Evolutionary conservation across 2,113 vertebrate genomes (phyloP).

Genomic region (Corythaixoides concolor): DNA sequence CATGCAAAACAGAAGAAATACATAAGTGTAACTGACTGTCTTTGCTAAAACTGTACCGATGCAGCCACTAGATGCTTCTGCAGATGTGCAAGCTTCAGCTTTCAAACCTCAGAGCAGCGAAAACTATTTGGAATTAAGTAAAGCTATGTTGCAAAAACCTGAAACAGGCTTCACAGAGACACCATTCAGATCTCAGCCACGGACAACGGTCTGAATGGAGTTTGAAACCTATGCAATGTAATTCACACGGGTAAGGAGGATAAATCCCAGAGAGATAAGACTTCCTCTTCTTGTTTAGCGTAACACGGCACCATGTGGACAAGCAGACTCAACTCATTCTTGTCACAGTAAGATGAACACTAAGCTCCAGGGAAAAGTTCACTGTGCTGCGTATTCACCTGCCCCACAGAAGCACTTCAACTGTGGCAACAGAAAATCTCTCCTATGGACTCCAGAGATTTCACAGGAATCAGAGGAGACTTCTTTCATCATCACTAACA

Average conservation of each 20-base stretch:
- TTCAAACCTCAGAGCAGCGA: not conserved
- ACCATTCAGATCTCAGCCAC: not conserved
- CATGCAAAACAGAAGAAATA: not conserved
- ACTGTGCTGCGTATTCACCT: too few species aligned
- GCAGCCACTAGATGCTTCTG: not conserved
- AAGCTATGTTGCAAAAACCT: not conserved
- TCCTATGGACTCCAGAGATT: not conserved
- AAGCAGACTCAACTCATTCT: not conserved
- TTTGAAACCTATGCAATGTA: rapidly evolving
- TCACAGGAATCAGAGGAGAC: not conserved
- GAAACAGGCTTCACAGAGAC: not conserved
- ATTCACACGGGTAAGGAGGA: not conserved
- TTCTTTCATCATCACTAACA: not conserved
- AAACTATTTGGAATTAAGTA: not conserved
- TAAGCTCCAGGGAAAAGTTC: not conserved
- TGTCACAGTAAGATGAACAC: not conserved
- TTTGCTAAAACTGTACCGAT: not conserved
- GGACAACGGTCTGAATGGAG: not conserved
- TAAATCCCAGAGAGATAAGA: not conserved
- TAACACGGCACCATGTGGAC: not conserved
- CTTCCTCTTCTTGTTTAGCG: not conserved
- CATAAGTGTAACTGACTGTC: not conserved
- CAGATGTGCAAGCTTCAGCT: not conserved
- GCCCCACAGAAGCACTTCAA: not conserved
- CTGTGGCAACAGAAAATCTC: rapidly evolving